Conservation (phyloP, 2,888 invertebrate genomes). For the Melipona beecheii region DNA sequence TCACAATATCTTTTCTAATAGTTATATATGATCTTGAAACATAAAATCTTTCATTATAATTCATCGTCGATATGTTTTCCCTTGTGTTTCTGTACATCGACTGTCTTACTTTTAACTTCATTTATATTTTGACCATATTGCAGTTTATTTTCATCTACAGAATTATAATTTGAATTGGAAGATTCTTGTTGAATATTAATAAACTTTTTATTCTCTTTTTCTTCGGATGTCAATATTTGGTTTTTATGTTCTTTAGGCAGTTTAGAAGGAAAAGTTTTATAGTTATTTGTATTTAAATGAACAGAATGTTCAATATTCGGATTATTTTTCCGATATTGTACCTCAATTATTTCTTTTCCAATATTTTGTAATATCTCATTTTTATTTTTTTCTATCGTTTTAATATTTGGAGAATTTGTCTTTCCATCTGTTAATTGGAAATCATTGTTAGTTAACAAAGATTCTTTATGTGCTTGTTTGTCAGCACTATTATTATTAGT, state of each 20-base stretch:
- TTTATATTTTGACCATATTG: constrained; percentile 48
- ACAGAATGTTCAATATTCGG: constrained; percentile 19
- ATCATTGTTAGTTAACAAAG: constrained; percentile 11
- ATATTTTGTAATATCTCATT: constrained; percentile 33
- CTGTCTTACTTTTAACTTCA: constrained; percentile 48
- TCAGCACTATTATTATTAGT: constrained; percentile 36
- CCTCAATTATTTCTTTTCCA: constrained; percentile 35
- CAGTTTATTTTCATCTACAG: constrained; percentile 26
- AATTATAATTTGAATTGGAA: constrained; percentile 28
- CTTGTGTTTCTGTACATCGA: constrained; percentile 52
- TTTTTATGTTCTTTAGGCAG: constrained; percentile 63
- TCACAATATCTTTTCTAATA: constrained; percentile 45
- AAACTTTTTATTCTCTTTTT: constrained; percentile 49
- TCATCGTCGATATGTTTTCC: constrained; percentile 76
- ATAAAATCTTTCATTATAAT: constrained; percentile 72
- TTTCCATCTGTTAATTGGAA: constrained; percentile 22
- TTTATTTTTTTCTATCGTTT: constrained; percentile 15
- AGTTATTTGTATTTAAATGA: constrained; percentile 27
- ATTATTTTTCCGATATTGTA: constrained; percentile 29
- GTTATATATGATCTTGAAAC: constrained; percentile 66
- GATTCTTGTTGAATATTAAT: constrained; percentile 53
- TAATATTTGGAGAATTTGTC: constrained; percentile 4
- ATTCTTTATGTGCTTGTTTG: constrained; percentile 29
- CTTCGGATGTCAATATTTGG: constrained; percentile 54
- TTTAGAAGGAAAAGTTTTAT: constrained; percentile 44